A percentile compares a stretch with the other conserved stretches of the same genome.
These are phyloP conservation scores for Trichopoda pennipes DNA, from an alignment of 2,888 invertebrate species.

Conservation along the genomic window DNA sequence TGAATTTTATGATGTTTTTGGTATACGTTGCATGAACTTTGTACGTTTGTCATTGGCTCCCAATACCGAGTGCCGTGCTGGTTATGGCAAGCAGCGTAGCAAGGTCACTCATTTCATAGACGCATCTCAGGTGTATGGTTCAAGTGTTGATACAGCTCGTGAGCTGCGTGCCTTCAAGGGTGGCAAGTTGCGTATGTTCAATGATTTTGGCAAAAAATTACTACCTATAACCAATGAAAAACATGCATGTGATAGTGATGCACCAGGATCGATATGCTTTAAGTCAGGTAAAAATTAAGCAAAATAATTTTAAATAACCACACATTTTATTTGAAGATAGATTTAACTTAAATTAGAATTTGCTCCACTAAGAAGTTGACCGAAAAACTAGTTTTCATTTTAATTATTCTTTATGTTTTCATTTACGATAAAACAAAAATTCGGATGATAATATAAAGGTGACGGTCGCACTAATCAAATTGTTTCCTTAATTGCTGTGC, in stretches of 20 bases:
- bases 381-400: too few relatives aligned
- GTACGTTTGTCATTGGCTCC: constrained; percentile 87
- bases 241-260: constrained; percentile 84
- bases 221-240: constrained; percentile 85
- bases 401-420: too few relatives aligned
- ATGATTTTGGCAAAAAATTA: constrained; percentile 85
- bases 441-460: constrained; percentile 81
- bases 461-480: constrained; percentile 90
- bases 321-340: too few relatives aligned
- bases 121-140: constrained; percentile 89
- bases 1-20: constrained; percentile 83
- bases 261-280: constrained; percentile 85
- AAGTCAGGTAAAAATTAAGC: constrained; percentile 74
- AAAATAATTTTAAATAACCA: too few relatives aligned
- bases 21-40: constrained; percentile 87
- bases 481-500: constrained; percentile 87
- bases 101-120: constrained; percentile 87
- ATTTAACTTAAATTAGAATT: neutral
- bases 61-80: constrained; percentile 85
- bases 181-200: constrained; percentile 85
- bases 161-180: constrained; percentile 84
- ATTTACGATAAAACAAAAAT: neutral
- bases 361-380: neutral
- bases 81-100: constrained; percentile 86
- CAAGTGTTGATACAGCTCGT: constrained; percentile 83